Base-by-base conservation (phyloP, 1,140 invertebrate genomes). In the Helicoverpa zea region DNA sequence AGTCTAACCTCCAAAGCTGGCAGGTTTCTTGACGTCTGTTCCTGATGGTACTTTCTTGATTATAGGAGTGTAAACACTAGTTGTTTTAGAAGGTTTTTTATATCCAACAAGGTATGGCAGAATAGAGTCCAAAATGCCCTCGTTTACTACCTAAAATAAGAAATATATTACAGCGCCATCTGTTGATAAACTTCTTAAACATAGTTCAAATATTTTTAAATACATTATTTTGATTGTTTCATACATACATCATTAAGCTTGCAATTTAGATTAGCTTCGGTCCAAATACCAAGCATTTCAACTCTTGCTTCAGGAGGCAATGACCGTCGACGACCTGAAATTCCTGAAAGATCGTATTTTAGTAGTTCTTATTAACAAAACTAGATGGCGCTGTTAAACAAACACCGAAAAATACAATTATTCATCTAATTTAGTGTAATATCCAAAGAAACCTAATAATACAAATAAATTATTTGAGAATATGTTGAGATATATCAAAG, bases 111-210 rank as follows among this genome's bases (percentile, higher is more conserved):
- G 95, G 81, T 97, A 97, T 0, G 97, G 97, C 11, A 98, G 88
- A 77, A 98, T 96, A 0, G 97, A 98, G 91, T 98, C 97, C 23
- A 98, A 91, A 77, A 98, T 95, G 29, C 97, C 97, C 94, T 98
- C 97, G 64, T 97, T 97, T 73, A 98, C 95, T 7, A 97, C 96
- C 94, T 97, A 95, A 78, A 96, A 96, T 43, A 96, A 87, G 35
- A 76, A 30, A 79, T 68, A 12, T 54, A 16, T 52, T 47, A 76
- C 56, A 79, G 59, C 83, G 83, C 80, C 84, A 88, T 88, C 85
- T 87, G 51, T 72, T 77, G 59, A 18, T 29, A n/a, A 0, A 56
- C 12, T 54, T 12, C 11, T 13, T 13, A 49, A 35, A 70, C 43
- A 47, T 61, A 3, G 66, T 64, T 49, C n/a, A 18, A 79, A 29